phyloP scores from a whole-genome alignment of 2,888 invertebrate genomes.

The Volucella bombylans region DNA sequence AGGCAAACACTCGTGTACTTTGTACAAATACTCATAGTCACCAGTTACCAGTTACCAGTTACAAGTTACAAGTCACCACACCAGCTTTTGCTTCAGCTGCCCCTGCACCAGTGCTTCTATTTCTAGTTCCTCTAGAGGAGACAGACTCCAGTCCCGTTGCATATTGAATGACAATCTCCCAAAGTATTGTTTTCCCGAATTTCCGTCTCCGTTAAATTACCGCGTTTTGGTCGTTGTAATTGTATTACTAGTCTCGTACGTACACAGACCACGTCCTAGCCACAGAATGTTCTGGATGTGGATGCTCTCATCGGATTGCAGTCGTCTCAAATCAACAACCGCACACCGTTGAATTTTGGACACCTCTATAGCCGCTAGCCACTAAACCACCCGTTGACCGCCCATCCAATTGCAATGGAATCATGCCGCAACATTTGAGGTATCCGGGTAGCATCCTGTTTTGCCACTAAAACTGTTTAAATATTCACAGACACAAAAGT shows the following conservation, averaged over 20 bases:
- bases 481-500: constrained; percentile 50
- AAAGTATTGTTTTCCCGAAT: constrained; percentile 63
- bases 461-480: constrained; percentile 45
- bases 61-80: no score
- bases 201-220: constrained; percentile 72
- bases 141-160: constrained; percentile 21
- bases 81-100: no score
- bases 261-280: no score
- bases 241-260: neutral
- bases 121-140: neutral
- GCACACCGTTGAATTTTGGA: constrained; percentile 62
- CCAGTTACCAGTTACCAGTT: no score
- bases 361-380: constrained; percentile 51
- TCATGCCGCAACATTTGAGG: constrained; percentile 66
- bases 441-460: constrained; percentile 58
- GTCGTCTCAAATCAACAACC: constrained; percentile 72
- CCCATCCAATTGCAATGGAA: constrained; percentile 25
- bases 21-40: no score
- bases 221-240: constrained; percentile 37
- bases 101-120: neutral
- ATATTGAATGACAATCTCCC: constrained; percentile 71
- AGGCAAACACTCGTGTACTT: no score
- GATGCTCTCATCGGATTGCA: constrained; percentile 59
- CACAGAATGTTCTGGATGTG: neutral
- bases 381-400: constrained; percentile 32